Evolutionary conservation across 2,888 invertebrate genomes (phyloP).

Genomic region (Luperina nickerlii): DNA sequence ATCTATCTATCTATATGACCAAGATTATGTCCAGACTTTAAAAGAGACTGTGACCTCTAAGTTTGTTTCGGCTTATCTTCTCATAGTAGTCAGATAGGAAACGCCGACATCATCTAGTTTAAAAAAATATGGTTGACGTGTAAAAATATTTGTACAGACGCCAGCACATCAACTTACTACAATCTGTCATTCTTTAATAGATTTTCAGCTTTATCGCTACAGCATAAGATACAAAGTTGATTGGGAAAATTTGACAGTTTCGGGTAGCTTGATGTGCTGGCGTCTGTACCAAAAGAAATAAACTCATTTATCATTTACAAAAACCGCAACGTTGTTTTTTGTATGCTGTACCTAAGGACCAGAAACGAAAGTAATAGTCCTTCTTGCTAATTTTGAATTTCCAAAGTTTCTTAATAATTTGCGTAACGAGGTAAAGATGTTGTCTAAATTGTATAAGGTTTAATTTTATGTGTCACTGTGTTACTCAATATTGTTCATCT

Average conservation of each 20-base stretch:
- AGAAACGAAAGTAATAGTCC: background rate
- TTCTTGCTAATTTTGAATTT: background rate
- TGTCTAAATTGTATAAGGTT: background rate
- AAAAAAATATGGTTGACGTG: background rate
- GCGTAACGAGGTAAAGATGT: background rate
- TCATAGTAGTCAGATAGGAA: background rate
- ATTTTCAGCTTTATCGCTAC: too few species aligned
- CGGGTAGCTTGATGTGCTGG: too few species aligned
- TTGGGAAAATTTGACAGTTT: too few species aligned
- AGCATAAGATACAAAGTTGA: too few species aligned
- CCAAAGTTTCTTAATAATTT: background rate
- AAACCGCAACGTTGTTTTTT: background rate
- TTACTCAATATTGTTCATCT: background rate
- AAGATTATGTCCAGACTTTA: too few species aligned
- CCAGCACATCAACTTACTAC: too few species aligned
- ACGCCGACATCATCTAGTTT: background rate
- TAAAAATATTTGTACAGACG: background rate
- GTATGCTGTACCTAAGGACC: background rate
- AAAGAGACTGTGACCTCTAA: too few species aligned
- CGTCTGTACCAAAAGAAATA: too few species aligned
- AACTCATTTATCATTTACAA: background rate
- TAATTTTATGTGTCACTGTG: constrained; percentile 1
- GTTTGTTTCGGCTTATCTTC: background rate
- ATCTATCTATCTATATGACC: too few species aligned
- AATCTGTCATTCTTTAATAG: too few species aligned